Base-by-base conservation (phyloP, 35 echinoderm and acorn worm species). In the Apostichopus parvimensis region DNA sequence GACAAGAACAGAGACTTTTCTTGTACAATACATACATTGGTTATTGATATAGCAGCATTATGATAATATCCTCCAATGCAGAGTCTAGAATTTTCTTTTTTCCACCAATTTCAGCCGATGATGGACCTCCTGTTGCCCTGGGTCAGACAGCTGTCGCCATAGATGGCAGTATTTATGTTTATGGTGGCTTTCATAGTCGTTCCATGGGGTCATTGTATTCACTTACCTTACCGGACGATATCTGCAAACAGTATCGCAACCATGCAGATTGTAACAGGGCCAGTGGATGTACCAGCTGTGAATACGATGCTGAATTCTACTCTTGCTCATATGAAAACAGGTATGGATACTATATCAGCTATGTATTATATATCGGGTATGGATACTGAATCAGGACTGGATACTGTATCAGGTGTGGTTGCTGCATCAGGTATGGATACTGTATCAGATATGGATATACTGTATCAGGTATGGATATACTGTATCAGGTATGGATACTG, bases 141-240 rank as follows among this genome's bases (percentile, higher is more conserved):
- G 92, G 92, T 13, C 82, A 86, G 21, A 87, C 92, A 8, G 94
- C 91, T 18, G 92, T 89, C 11, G 60, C 54, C 17, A 78, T 79
- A 4, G 92, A 73, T 53, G 68, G 87, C 54, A 65, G 60, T 20
- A 24, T 98, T 73, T 98, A 95, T 89, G 56, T 92, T 52, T 95
- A 90, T 58, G 96, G 96, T 53, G 96, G 96, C 56, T 91, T 83
- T 68, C 57, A 93, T 57, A 92, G 96, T 21, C 78, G 76, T 12
- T 76, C 82, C 23, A 77, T 77, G 10, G 96, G 96, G 2, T 61
- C 94, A 23, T 60, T 98, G 13, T 25, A 80, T 9, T 22, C 53
- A 15, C 78, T 93, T 5, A 60, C 21, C 26, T 73, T 98, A 26
- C 94, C 96, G 0, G 23, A 73, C 8, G 94, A 95, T 78, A 82